Conservation (phyloP, 2,113 vertebrate species). For the Atherinomorus stipes region DNA sequence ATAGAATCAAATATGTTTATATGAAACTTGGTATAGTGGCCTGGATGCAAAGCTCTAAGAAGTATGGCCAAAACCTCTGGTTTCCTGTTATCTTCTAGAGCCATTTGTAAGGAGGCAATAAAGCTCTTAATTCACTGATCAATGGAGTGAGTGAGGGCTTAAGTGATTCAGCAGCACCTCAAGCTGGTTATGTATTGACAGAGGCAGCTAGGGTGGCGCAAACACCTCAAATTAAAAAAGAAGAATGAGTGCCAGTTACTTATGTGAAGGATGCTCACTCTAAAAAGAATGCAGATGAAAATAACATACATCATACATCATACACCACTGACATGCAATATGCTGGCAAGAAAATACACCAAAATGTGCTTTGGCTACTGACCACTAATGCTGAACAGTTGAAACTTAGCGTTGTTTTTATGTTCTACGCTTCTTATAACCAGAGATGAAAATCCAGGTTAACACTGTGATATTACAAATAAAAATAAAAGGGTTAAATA, state of each 20-base stretch:
- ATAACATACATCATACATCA: no score
- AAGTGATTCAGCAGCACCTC: background rate
- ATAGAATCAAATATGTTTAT: background rate
- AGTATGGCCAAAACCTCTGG: background rate
- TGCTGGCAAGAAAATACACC: no score
- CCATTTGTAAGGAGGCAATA: background rate
- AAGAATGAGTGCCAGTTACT: background rate
- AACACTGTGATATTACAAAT: no score
- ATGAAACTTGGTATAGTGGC: background rate
- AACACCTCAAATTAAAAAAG: background rate
- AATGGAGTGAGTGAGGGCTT: conserved; percentile 3
- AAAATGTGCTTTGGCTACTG: no score
- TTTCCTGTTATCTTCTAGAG: background rate
- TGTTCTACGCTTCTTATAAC: no score
- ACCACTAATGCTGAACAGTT: no score
- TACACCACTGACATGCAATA: no score
- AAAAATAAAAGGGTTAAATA: no score
- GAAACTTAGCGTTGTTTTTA: no score
- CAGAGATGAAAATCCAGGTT: no score
- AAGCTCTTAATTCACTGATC: conserved; percentile 10
- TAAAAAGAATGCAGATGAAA: no score
- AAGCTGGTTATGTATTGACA: conserved; percentile 1
- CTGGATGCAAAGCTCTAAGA: background rate
- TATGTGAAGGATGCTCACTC: background rate
- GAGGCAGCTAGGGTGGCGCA: background rate